Base-by-base conservation (phyloP, 2,113 vertebrate species). In the Parotia lawesii region DNA sequence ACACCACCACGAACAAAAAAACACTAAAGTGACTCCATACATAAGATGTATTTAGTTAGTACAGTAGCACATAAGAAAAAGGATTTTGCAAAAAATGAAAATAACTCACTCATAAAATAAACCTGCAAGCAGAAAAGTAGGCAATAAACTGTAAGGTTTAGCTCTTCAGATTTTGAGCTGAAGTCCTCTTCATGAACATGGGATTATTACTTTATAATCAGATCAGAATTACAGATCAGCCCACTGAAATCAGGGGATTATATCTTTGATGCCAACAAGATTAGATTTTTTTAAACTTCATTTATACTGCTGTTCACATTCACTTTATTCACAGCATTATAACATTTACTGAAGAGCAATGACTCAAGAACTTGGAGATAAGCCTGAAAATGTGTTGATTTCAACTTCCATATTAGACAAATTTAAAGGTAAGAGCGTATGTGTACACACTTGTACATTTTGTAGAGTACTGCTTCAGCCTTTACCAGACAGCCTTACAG, bases 1-100 rank as follows among this genome's bases (percentile, higher is more conserved):
- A 67, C 33, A 75, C 2, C 24, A 58, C 5, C 20, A 69, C 3
- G 16, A 51, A 15, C 16, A 48, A 57, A 45, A 11, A 10, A 9
- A 12, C 33, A 21, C 42, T 54, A 29, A 77, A 81, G 21, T 50
- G 7, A 12, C 10, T 79, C 44, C 27, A 37, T 45, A 10, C 85
- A 85, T n/a, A 23, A 93, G 4, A 38, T 45, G 6, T 12, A 85
- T 81, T 90, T 61, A 58, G 19, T 89, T 91, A 67, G 11, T 61
- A 90, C 54, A 90, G 71, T 76, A 74, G 62, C 47, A 73, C 33
- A 70, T 66, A 60, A 89, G 33, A 42, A 50, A 88, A 82, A 83
- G 2, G 0, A 3, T 78, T 90, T 58, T 62, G 42, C 11, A 56
- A 42, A 74, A 87, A 84, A 61, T 27, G 2, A 44, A 75, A 89